Conservation (phyloP, 2,797 vertebrate species). For the Nannoperca australis region DNA sequence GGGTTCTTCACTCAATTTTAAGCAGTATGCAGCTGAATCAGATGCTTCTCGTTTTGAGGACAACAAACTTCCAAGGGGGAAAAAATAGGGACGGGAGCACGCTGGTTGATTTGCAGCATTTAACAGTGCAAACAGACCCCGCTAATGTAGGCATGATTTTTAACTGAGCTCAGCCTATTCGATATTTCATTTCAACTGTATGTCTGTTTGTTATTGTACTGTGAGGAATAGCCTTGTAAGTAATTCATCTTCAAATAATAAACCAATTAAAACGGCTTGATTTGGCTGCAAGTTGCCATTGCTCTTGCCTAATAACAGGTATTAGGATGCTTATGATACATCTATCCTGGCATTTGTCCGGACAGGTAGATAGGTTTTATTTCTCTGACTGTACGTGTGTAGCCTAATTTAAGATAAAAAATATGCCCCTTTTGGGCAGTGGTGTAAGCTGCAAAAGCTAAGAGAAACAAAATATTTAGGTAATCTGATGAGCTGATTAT, state of each 20-base stretch:
- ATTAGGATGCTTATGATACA: slow-evolving; percentile 58
- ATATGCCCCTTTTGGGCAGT: slow-evolving; percentile 4
- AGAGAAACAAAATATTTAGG: slow-evolving; percentile 49
- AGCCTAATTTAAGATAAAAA: slow-evolving; percentile 29
- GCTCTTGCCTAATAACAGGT: slow-evolving; percentile 49
- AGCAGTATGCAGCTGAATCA: not conserved
- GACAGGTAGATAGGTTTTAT: slow-evolving; percentile 45
- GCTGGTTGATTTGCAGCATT: slow-evolving; percentile 15
- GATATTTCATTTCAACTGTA: slow-evolving; percentile 50
- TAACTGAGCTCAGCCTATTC: slow-evolving; percentile 24
- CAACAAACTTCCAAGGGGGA: not conserved
- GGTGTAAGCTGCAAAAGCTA: slow-evolving; percentile 37
- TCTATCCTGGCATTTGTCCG: slow-evolving; percentile 38
- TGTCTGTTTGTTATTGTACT: slow-evolving; percentile 54
- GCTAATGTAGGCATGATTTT: slow-evolving; percentile 30
- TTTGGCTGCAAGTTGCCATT: slow-evolving; percentile 53
- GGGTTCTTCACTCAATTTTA: not conserved
- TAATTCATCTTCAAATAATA: slow-evolving; percentile 52
- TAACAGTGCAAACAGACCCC: slow-evolving; percentile 8
- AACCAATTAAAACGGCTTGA: slow-evolving; percentile 62
- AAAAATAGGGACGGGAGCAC: not conserved
- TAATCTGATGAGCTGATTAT: slow-evolving; percentile 59
- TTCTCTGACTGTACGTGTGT: slow-evolving; percentile 15
- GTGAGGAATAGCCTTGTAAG: slow-evolving; percentile 57
- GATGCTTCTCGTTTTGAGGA: not conserved